phyloP scores from a whole-genome alignment of 2,888 invertebrate genomes.

The Agonum fuliginosum region DNA sequence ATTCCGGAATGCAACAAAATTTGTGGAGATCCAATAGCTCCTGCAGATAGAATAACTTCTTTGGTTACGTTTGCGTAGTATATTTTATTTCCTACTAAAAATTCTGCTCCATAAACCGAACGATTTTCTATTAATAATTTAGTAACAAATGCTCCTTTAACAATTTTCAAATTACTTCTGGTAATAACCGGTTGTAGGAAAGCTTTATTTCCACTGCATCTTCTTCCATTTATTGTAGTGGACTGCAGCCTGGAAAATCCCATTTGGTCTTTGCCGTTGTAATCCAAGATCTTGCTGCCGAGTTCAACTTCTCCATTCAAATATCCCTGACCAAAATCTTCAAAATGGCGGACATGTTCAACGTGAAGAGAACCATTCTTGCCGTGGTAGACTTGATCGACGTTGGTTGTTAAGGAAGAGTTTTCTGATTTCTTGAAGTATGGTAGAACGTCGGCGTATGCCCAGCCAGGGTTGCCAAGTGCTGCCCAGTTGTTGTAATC shows the following conservation, averaged over 20 bases:
- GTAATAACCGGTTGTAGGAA: constrained; percentile 76
- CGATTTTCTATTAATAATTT: constrained; percentile 77
- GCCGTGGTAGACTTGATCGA: too few species aligned
- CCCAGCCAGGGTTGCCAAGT: too few species aligned
- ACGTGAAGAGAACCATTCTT: constrained; percentile 69
- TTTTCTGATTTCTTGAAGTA: too few species aligned
- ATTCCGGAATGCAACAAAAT: too few species aligned
- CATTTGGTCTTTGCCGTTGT: constrained; percentile 75
- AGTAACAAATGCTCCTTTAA: constrained; percentile 77
- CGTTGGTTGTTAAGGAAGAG: too few species aligned
- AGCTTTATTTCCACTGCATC: constrained; percentile 78
- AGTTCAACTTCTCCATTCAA: constrained; percentile 76
- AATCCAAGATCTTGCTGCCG: too few species aligned
- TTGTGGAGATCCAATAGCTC: too few species aligned
- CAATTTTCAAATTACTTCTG: constrained; percentile 79
- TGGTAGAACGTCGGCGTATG: too few species aligned
- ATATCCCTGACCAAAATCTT: constrained; percentile 73
- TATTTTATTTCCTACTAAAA: constrained; percentile 73
- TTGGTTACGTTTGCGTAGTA: not conserved
- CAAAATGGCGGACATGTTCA: constrained; percentile 70
- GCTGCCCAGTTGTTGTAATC: too few species aligned
- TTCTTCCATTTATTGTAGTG: constrained; percentile 74
- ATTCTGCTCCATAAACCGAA: constrained; percentile 79
- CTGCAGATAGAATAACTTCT: too few species aligned
- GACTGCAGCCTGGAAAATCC: constrained; percentile 80